Evolutionary conservation across 2,797 vertebrate species (phyloP).

Genomic region (Podarcis lilfordi): DNA sequence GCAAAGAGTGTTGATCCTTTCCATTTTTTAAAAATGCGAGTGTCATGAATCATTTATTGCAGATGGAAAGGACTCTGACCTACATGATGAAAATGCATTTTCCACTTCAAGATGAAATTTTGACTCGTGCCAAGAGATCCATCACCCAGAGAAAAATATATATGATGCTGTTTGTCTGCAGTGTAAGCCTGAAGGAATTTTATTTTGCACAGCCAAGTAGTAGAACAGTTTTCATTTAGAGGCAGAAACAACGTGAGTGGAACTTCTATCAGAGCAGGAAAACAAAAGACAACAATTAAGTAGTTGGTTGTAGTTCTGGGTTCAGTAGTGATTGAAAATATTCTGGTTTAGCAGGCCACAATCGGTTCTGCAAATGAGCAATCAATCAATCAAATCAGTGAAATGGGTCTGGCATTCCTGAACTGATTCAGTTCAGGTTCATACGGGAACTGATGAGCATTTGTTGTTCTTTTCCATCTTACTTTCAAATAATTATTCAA

Average conservation of each 20-base stretch:
- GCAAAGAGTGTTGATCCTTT: background rate
- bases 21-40: background rate
- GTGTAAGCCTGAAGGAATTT: background rate
- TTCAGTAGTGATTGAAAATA: background rate
- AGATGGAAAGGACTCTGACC: slow-evolving; percentile 22
- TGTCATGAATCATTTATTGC: slow-evolving; percentile 20
- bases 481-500: background rate
- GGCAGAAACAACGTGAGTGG: background rate
- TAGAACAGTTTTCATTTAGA: background rate
- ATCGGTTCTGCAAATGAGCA: background rate
- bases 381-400: no score
- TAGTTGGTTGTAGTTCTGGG: background rate
- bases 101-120: slow-evolving; percentile 7
- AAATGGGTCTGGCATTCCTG: background rate
- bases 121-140: background rate
- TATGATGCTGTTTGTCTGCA: background rate
- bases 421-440: background rate
- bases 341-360: no score
- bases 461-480: background rate
- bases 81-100: slow-evolving; percentile 24
- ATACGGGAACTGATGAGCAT: background rate
- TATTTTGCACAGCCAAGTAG: background rate
- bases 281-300: background rate
- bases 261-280: background rate
- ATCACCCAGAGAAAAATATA: background rate